Conservation (phyloP, 2,797 vertebrate genomes). For the Dallia pectoralis region DNA sequence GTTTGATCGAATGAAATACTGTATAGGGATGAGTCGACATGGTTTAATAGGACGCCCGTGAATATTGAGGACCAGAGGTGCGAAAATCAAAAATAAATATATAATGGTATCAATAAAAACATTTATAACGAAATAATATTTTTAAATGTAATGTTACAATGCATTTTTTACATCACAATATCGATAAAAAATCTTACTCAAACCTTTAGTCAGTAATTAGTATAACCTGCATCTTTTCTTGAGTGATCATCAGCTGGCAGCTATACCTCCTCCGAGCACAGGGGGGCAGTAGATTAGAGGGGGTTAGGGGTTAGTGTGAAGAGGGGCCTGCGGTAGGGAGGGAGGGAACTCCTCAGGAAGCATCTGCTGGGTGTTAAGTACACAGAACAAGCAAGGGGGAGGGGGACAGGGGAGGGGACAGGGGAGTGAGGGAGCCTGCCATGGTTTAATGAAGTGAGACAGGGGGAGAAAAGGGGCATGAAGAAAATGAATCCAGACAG, state of each 20-base stretch:
- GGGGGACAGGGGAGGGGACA: constrained; percentile 35
- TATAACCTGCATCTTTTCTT: constrained; percentile 61
- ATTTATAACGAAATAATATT: no score
- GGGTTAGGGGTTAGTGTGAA: constrained; percentile 2
- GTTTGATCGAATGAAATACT: no score
- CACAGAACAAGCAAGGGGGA: constrained; percentile 31
- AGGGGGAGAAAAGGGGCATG: not conserved
- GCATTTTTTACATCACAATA: no score
- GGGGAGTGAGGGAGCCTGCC: constrained; percentile 30
- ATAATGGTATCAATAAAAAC: no score
- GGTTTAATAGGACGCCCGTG: no score
- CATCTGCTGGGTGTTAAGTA: constrained; percentile 42
- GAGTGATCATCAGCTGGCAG: constrained; percentile 19
- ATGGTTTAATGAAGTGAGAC: constrained; percentile 18
- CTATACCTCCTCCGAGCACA: constrained; percentile 33
- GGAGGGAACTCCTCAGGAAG: constrained; percentile 35
- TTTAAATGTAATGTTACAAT: no score
- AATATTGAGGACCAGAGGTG: no score
- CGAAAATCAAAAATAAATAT: no score
- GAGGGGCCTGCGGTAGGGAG: not conserved
- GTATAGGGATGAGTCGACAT: no score
- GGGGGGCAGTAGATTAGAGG: constrained; percentile 55
- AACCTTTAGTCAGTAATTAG: constrained; percentile 75
- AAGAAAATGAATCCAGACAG: not conserved
- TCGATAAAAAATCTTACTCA: no score